phyloP scores from a whole-genome alignment of 2,797 vertebrate genomes.

The Hippoglossus hippoglossus region DNA sequence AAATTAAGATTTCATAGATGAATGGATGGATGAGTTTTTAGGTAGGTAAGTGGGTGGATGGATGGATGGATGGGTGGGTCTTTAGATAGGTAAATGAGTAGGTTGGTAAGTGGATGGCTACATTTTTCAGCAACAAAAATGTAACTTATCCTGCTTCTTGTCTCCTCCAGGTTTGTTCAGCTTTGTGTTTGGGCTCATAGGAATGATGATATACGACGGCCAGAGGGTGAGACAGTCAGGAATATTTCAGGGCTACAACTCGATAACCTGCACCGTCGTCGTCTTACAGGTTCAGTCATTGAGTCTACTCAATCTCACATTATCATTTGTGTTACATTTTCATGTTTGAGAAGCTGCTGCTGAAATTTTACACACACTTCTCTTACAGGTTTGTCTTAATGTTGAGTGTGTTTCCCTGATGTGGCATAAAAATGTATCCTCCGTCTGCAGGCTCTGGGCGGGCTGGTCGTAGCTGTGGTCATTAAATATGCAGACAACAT shows the following conservation, averaged over 20 bases:
- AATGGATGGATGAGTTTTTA: too few relatives aligned
- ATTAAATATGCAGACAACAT: slow-evolving; percentile 99
- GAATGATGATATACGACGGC: slow-evolving; percentile 92
- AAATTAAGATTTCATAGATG: too few relatives aligned
- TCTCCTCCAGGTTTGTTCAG: slow-evolving; percentile 89
- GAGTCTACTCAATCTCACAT: not conserved
- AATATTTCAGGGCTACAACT: slow-evolving; percentile 96
- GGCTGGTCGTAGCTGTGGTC: slow-evolving; percentile 94
- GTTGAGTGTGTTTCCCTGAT: not conserved
- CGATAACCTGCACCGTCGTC: slow-evolving; percentile 91
- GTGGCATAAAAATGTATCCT: slow-evolving; percentile 3
- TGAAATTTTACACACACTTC: not conserved
- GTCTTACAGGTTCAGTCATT: slow-evolving; percentile 88
- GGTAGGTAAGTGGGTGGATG: too few relatives aligned
- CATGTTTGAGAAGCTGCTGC: too few relatives aligned
- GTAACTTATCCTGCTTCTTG: not conserved
- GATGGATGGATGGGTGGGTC: too few relatives aligned
- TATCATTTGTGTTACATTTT: not conserved
- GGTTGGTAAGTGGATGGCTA: too few relatives aligned
- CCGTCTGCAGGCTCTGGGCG: slow-evolving; percentile 91
- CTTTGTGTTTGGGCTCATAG: slow-evolving; percentile 90
- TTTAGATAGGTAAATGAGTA: too few relatives aligned
- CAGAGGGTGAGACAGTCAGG: slow-evolving; percentile 87
- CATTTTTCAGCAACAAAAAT: not conserved
- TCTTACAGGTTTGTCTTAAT: not conserved